Evolutionary conservation across 2,113 vertebrate genomes (phyloP).

Genomic region (Petrocephalus zakoni): DNA sequence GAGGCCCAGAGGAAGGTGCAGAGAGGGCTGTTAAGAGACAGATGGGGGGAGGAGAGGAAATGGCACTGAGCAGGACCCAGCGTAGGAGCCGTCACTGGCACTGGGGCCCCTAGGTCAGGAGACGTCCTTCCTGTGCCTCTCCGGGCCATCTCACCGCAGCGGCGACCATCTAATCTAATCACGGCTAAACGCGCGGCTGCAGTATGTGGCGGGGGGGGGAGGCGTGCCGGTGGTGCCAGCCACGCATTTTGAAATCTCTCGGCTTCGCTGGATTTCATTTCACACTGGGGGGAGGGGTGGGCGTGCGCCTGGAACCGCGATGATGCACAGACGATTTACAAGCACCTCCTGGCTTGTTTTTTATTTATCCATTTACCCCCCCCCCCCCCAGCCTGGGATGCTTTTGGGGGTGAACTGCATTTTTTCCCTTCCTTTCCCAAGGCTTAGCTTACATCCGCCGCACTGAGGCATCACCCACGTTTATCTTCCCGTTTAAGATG

Average conservation of each 20-base stretch:
- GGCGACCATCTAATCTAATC: background rate
- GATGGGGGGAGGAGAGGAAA: constrained; percentile 68
- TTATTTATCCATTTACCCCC: background rate
- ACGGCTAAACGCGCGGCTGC: background rate
- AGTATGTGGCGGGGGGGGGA: background rate
- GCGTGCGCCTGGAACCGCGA: background rate
- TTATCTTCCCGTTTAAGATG: constrained; percentile 18
- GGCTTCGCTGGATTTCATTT: background rate
- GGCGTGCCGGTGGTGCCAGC: background rate
- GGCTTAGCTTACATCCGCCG: constrained; percentile 41
- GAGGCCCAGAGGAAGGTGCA: constrained; percentile 47
- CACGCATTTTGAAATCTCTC: constrained; percentile 6
- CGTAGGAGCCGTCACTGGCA: constrained; percentile 58
- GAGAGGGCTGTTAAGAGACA: constrained; percentile 72
- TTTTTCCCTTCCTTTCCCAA: constrained; percentile 29
- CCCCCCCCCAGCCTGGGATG: constrained; percentile 21
- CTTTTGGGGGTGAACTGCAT: constrained; percentile 33
- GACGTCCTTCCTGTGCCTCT: constrained; percentile 59
- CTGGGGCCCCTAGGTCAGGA: constrained; percentile 63
- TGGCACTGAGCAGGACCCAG: constrained; percentile 59
- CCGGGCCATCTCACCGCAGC: constrained; percentile 54
- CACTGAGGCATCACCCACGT: constrained; percentile 24
- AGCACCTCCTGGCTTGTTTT: background rate
- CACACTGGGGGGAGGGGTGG: background rate
- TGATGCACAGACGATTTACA: background rate